Evolutionary conservation across 2,113 vertebrate genomes (phyloP).

Genomic region (Corydoras maculifer): DNA sequence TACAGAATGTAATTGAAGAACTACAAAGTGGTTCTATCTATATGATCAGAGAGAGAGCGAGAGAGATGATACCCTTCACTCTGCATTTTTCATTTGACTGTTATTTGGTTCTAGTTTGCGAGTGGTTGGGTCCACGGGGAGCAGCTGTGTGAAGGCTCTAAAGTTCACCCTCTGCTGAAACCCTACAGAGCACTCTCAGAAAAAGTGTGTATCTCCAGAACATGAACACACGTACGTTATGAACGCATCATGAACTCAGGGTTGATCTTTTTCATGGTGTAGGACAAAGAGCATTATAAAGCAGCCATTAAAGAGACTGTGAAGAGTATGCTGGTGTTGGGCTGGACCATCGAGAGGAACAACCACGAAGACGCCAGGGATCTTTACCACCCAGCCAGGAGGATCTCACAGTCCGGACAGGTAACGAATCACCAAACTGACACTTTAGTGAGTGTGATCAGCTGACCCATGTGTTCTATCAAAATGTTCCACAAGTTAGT

Average conservation of each 20-base stretch:
- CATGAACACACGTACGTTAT: slow-evolving; percentile 10
- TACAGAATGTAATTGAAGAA: too few species aligned
- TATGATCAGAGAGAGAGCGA: too few species aligned
- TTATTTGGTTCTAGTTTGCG: slow-evolving; percentile 72
- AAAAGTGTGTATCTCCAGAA: slow-evolving; percentile 69
- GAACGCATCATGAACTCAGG: neutral
- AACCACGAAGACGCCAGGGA: slow-evolving; percentile 80
- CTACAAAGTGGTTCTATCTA: too few species aligned
- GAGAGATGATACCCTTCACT: too few species aligned
- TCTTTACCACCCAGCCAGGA: slow-evolving; percentile 66
- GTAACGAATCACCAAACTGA: slow-evolving; percentile 48
- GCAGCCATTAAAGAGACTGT: slow-evolving; percentile 89
- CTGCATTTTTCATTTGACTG: neutral
- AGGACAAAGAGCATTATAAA: slow-evolving; percentile 94
- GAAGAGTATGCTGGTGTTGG: slow-evolving; percentile 89
- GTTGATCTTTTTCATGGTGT: neutral
- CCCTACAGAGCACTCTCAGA: slow-evolving; percentile 88
- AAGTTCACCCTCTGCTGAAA: slow-evolving; percentile 89
- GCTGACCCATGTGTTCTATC: neutral
- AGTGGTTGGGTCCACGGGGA: slow-evolving; percentile 93
- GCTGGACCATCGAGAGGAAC: slow-evolving; percentile 84
- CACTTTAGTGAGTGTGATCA: neutral
- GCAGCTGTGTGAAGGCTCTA: slow-evolving; percentile 80
- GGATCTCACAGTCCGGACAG: slow-evolving; percentile 88
- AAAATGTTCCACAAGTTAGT: too few species aligned